Conservation (phyloP, 2,797 vertebrate species). For the Xiphorhynchus erythropygius region DNA sequence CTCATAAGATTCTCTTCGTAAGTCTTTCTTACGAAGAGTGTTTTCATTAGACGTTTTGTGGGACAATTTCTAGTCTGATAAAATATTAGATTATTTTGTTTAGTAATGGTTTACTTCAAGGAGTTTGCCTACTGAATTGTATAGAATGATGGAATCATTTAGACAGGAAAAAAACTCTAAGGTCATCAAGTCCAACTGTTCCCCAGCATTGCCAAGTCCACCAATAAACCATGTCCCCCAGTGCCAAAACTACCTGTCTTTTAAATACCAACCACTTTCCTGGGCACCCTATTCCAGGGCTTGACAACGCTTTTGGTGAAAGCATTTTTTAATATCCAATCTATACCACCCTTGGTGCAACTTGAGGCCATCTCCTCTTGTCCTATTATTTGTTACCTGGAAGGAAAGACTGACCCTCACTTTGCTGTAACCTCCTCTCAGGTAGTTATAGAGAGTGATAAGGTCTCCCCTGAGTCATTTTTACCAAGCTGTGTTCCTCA, state of each 20-base stretch:
- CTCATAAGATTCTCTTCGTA: background rate
- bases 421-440: background rate
- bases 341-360: background rate
- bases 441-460: background rate
- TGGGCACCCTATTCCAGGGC: background rate
- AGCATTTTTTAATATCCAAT: background rate
- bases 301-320: background rate
- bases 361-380: background rate
- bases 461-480: background rate
- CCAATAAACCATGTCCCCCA: background rate
- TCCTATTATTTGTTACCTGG: fast-evolving
- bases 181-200: fast-evolving
- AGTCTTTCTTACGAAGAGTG: background rate
- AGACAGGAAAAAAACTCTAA: background rate
- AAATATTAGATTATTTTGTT: background rate
- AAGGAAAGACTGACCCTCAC: background rate
- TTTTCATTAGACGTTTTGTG: background rate
- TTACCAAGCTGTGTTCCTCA: background rate
- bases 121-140: background rate
- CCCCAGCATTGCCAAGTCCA: background rate
- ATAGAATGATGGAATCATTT: background rate
- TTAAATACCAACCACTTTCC: background rate
- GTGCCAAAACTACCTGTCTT: background rate
- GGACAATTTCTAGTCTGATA: background rate
- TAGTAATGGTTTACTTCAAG: background rate